These are phyloP conservation scores for Otolemur crassicaudatus DNA, from an alignment of 2,797 vertebrate species.

Conservation along the genomic window DNA sequence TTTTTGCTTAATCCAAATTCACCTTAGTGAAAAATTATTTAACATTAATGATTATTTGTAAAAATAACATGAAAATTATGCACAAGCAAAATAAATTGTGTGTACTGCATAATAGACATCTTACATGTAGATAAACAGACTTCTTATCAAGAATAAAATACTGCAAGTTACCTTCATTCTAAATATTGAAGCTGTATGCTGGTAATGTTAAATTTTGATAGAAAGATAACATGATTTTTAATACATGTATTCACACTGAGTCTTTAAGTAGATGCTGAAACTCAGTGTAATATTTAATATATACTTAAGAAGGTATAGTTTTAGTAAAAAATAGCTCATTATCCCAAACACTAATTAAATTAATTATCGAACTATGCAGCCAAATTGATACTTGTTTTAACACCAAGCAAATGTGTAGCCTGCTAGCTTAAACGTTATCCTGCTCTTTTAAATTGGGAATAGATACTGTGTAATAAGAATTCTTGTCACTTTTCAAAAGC, in stretches of 20 bases:
- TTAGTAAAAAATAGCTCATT: not conserved
- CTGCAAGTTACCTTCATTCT: not conserved
- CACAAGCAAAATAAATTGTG: not conserved
- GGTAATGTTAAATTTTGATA: not conserved
- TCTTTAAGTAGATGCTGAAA: not conserved
- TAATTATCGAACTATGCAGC: not conserved
- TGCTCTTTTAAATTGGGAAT: not conserved
- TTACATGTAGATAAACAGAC: not conserved
- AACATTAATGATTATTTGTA: not conserved
- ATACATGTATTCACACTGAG: not conserved
- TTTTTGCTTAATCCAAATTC: not conserved
- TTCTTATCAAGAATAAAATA: slow-evolving; percentile 8
- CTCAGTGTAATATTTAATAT: not conserved
- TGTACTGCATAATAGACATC: not conserved
- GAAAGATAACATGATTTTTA: not conserved
- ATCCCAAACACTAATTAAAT: not conserved
- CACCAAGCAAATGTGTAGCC: not conserved
- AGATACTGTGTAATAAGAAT: not conserved
- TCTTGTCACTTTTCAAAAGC: not conserved
- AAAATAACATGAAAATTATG: not conserved
- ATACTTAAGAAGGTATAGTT: not conserved
- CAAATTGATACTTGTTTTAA: not conserved
- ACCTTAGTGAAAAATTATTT: not conserved
- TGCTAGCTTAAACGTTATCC: not conserved
- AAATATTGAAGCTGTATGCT: not conserved